Evolutionary conservation across 2,113 vertebrate genomes (phyloP), one percentile per base, ranked within the genome.

Genomic region (Cardinalis cardinalis): DNA sequence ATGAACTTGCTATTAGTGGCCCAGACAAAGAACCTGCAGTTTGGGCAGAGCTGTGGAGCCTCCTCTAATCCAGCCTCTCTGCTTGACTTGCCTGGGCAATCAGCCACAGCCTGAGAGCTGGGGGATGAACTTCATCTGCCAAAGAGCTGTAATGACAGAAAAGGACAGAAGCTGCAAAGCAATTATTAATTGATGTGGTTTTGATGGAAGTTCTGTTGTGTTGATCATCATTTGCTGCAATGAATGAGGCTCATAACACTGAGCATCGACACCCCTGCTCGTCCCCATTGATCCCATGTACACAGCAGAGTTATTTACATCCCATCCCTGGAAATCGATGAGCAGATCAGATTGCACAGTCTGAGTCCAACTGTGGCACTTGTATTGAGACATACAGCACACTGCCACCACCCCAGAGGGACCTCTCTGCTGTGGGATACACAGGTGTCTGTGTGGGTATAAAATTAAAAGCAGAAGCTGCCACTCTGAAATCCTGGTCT

Each of bases 171-270:
- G 38, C 43, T 78, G 76, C 65, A 93, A 90, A 92, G 71, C 73
- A 76, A 84, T 93, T 92, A 93, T 87, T 92, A 94, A 95, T 90
- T 94, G 89, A 82, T 87, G 85, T 52, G 26, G 1, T 84, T 95
- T 90, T 88, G 94, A 91, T 72, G 91, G 87, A 87, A 94, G 87
- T 74, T 59, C 86, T 55, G 38, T 72, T 49, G 63, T 82, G 71
- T 73, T 88, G 92, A 92, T 88, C 89, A 86, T 87, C 58, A 31
- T 3, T 56, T 85, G 58, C 88, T 76, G 36, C 58, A 52, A 58
- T 68, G 87, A 94, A 80, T 7, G 89, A 76, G 20, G 58, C 71
- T 70, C n/a, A 40, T 70, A 73, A 70, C 13, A 21, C 41, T 49
- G 61, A 95, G 63, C 78, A 40, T 10, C 3, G 46, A 88, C 76